phyloP scores from a whole-genome alignment of 2,113 vertebrate genomes.

The Engystomops pustulosus region DNA sequence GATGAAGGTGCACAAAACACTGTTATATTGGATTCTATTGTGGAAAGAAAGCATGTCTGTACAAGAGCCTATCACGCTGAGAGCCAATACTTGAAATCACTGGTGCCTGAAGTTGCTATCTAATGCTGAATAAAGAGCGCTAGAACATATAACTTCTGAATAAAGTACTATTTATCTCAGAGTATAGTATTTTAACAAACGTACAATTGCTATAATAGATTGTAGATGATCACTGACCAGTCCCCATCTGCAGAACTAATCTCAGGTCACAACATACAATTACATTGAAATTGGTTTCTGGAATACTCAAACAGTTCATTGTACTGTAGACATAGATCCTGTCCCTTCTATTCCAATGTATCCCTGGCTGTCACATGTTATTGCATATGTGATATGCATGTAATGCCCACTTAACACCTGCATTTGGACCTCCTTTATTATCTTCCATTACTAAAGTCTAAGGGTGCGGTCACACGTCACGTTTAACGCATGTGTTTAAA shows the following conservation, averaged over 20 bases:
- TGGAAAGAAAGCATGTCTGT: background rate
- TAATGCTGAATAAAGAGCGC: slow-evolving; percentile 16
- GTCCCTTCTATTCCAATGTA: no score
- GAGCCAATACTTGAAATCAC: slow-evolving; percentile 42
- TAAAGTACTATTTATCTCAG: background rate
- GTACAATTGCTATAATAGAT: slow-evolving; percentile 1
- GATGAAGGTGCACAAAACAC: background rate
- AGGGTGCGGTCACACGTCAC: no score
- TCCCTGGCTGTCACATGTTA: no score
- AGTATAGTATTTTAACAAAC: slow-evolving; percentile 17
- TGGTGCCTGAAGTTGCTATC: slow-evolving; percentile 32
- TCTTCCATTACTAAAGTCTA: no score
- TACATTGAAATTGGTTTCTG: background rate
- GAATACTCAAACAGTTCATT: background rate
- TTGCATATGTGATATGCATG: no score
- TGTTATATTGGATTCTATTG: background rate
- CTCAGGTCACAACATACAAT: background rate
- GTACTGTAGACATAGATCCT: background rate
- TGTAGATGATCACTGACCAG: background rate
- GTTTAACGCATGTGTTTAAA: no score
- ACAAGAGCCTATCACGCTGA: slow-evolving; percentile 18
- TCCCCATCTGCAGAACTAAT: background rate
- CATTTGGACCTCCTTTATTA: no score
- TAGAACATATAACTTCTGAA: background rate
- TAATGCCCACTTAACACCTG: no score